A percentile compares a stretch with the other conserved stretches of the same genome.
Conservation (phyloP, 1,140 invertebrate genomes). For the Nebria ingens region DNA sequence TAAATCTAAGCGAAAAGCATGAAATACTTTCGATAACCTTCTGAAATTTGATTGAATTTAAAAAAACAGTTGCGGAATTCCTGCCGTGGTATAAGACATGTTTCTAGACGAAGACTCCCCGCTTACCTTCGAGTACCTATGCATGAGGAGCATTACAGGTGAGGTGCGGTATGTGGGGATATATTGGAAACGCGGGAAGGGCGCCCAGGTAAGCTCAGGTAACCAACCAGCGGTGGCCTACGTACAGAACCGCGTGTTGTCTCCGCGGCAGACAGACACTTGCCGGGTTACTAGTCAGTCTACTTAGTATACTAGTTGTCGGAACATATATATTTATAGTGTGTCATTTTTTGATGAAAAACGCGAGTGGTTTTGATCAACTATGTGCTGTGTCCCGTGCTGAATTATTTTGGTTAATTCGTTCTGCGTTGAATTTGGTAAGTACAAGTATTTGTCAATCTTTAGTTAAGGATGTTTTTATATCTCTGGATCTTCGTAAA, state of each 20-base stretch:
- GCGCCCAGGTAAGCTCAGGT: neutral
- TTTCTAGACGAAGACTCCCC: neutral
- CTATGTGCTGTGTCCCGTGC: neutral
- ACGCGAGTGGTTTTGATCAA: neutral
- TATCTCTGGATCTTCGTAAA: no score
- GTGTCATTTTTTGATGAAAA: neutral
- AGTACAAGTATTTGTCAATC: no score
- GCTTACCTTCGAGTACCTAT: neutral
- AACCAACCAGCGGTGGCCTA: neutral
- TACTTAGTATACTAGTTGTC: neutral
- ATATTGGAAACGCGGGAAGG: neutral
- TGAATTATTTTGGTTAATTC: neutral
- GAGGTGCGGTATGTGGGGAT: neutral
- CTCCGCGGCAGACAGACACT: constrained; percentile 1
- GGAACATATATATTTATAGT: neutral
- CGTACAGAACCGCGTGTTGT: neutral
- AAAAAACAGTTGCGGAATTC: neutral
- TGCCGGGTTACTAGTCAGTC: neutral
- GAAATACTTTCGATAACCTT: no score
- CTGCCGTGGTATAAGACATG: neutral
- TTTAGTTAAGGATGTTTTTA: no score
- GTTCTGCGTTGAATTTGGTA: no score
- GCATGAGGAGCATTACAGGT: neutral
- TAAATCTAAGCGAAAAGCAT: no score
- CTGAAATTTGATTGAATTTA: no score